Base-by-base conservation (phyloP, 1,140 invertebrate species). In the Neodiprion pinetum region DNA sequence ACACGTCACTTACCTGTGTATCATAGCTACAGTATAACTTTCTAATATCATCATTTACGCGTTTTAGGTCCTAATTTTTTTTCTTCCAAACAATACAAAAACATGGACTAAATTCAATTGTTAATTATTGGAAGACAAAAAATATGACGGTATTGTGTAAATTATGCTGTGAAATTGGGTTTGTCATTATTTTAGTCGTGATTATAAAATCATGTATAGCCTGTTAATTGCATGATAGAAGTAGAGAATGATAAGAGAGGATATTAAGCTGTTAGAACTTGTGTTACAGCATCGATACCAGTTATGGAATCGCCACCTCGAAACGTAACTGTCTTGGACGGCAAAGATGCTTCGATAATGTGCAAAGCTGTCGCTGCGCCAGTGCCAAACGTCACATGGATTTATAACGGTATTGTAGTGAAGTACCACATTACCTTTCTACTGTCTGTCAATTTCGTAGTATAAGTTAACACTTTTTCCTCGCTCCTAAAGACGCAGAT, bases 351-450 rank as follows among this genome's bases (percentile, higher is more conserved):
- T 50, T 95, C 94, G 21, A 91, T 99, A 72, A 91, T 89, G 21
- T 99, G 97, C 87, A 90, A 94, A 80, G 96, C 96, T 11, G 92
- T 93, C 48, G 97, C 97, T 53, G 96, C 97, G 1, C 97, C 97
- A 14, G 91, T 92, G 76, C 97, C 97, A 2, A 96, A 95, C 82
- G 91, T 95, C n/a, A 95, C 95, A 9, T 99, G 97, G 97, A 93
- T 94, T 81, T 95, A 94, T 83, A 95, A 96, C 87, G 95, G 96
- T 96, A 91, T 90, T 90, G 80, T 77, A 28, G 72, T 67, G 53
- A 72, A 71, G 48, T 1, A 49, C 72, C 23, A 48, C 28, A 67
- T 49, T 67, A 28, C 67, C 61, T 79, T 74, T 70, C 14, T 47
- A 67, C 14, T 74, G 70, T 71, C 75, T 79, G 7, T 74, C 72